Percentiles rank a stretch among this genome's conserved stretches.
These are phyloP conservation scores for Trimorus sp. DNA, from an alignment of 2,888 invertebrate species.

Conservation along the genomic window DNA sequence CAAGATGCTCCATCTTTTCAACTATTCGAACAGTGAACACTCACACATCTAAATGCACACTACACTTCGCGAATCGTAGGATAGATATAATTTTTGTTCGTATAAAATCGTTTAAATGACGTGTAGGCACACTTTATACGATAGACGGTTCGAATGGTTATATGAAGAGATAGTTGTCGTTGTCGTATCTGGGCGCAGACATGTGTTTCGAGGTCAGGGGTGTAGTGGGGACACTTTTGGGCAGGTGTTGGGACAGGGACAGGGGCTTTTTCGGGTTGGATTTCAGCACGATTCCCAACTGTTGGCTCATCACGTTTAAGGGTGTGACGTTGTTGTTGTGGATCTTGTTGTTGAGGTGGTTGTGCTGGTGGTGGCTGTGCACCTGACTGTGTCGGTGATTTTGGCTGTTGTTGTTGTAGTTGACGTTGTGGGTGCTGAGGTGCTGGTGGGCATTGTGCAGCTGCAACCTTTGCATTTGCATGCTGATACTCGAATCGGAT, in stretches of 20 bases:
- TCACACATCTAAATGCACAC: no score
- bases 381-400: slow-evolving; percentile 83
- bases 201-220: slow-evolving; percentile 78
- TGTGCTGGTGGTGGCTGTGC: slow-evolving; percentile 67
- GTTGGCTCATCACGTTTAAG: slow-evolving; percentile 69
- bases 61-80: no score
- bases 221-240: slow-evolving; percentile 79
- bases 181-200: slow-evolving; percentile 82
- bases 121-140: no score
- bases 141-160: slow-evolving; percentile 75
- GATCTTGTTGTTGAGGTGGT: slow-evolving; percentile 9
- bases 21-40: no score
- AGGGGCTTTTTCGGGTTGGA: slow-evolving; percentile 71
- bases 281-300: slow-evolving; percentile 71
- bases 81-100: no score
- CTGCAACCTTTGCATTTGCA: slow-evolving; percentile 79
- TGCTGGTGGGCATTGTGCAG: slow-evolving; percentile 79
- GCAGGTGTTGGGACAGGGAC: slow-evolving; percentile 72
- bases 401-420: slow-evolving; percentile 71
- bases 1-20: no score
- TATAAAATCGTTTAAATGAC: no score
- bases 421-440: slow-evolving; percentile 76
- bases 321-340: slow-evolving; percentile 66
- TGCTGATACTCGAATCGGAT: slow-evolving; percentile 82
- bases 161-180: slow-evolving; percentile 87